Conservation (phyloP, 2,888 invertebrate genomes). For the Diaperis boleti region DNA sequence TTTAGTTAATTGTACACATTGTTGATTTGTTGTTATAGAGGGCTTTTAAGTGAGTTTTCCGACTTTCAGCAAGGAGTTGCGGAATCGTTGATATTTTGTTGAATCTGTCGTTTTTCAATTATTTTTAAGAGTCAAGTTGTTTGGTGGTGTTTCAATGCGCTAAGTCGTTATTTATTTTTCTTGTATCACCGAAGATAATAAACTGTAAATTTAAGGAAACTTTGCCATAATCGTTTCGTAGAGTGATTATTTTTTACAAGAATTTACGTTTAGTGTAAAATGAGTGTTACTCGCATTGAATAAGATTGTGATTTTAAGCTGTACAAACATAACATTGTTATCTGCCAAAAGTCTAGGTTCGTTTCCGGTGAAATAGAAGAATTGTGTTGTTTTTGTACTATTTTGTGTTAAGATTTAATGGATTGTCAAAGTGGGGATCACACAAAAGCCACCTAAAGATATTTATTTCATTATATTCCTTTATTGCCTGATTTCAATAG, state of each 20-base stretch:
- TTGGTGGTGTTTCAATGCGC: conserved; percentile 11
- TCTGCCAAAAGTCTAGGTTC: conserved; percentile 37
- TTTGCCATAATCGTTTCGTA: conserved; percentile 36
- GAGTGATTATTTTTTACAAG: conserved; percentile 21
- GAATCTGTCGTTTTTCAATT: conserved; percentile 1
- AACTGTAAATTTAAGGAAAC: conserved; percentile 8
- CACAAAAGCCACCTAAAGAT: too few species aligned
- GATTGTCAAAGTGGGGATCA: too few species aligned
- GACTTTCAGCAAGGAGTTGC: conserved; percentile 9
- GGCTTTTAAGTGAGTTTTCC: conserved; percentile 12
- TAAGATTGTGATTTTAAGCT: conserved; percentile 46
- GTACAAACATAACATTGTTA: conserved; percentile 46
- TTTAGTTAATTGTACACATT: conserved; percentile 35
- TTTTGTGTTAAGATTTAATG: conserved; percentile 52
- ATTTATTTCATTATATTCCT: too few species aligned
- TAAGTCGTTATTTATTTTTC: conserved; percentile 21
- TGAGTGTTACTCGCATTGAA: conserved; percentile 18
- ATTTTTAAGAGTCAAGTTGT: conserved; percentile 10
- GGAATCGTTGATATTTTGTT: conserved; percentile 24
- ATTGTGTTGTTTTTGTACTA: conserved; percentile 34
- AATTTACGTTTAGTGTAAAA: conserved; percentile 13
- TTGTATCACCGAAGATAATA: neutral
- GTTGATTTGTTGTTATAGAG: conserved; percentile 30
- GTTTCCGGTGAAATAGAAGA: conserved; percentile 2
- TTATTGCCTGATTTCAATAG: too few species aligned